Evolutionary conservation across 2,888 invertebrate species (phyloP), one percentile per base, ranked within the genome.

Genomic region (Epirrhoe tristata): DNA sequence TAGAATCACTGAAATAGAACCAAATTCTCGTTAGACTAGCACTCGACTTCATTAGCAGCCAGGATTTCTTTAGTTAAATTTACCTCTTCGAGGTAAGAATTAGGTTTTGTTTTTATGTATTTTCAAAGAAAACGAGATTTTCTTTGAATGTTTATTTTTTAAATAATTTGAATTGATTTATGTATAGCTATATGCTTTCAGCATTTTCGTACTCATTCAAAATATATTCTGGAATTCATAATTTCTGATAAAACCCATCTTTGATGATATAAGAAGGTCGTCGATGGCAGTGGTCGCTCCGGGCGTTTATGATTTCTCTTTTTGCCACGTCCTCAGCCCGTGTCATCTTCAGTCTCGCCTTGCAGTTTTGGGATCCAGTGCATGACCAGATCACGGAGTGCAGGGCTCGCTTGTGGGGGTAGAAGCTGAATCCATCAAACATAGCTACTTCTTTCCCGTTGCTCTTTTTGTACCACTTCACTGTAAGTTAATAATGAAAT

Each of bases 1-100:
- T 6, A 87, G 72, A 43, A 88, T 83, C 66, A 86, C 88, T 88
- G 84, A 73, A 86, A 87, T 61, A 65, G 14, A 62, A 69, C 63
- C 61, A 57, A 55, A 58, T 31, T 36, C 50, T 24, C 43, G 51
- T 66, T 62, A 66, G 34, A 39, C 58, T 46, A n/a, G 5, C 6
- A 10, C 32, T 60, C n/a, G 14, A 16, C 6, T 55, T 6, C 39
- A 31, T 7, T 32, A 46, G 46, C 24, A 12, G 31, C 24, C n/a
- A 24, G 6, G 7, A 1, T 2, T 14, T 14, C 6, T 48, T 48
- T 6, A 7, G n/a, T 14, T 12, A 14, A 4, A 12, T 0, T 14
- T 46, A 6, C 6, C 46, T 14, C 24, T 24, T 24, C 24, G 24
- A 24, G 24, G 24, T 24, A 24, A 2, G 1, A 24, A 24, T 2